Base-by-base conservation (phyloP, 2,113 vertebrate species). In the Australoheros scitulus region DNA sequence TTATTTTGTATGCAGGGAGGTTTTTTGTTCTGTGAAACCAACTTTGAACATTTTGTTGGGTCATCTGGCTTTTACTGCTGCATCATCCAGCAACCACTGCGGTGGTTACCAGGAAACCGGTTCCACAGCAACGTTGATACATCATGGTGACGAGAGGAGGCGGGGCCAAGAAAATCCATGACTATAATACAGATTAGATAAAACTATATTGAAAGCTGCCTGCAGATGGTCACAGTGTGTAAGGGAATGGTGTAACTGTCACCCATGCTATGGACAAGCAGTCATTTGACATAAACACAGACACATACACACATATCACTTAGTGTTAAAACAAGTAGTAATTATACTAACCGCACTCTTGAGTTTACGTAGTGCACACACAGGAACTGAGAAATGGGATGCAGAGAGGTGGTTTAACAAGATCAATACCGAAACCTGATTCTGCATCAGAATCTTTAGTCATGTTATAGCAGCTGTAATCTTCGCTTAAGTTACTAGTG, bases 21-120 rank as follows among this genome's bases (percentile, higher is more conserved):
- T 41, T 36, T 41, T 20, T 1, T 59, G 38, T 74, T 65, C 64
- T 1, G 41, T 6, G 7, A 14, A 24, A 36, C 43, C 11, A 60
- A 34, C 32, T 59, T 50, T 32, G 7, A 80, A 83, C 52, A 64
- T 63, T 47, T 63, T 36, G 15, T 55, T 26, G 11, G 64, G 50
- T 82, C 85, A 78, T 36, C 58, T 17, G 75, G 41, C 58, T 55
- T 55, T 22, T 79, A 59, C 81, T 9, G 15, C 79, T 29, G 43
- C 68, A 79, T 87, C 72, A 84, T 70, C 52, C 63, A 55, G 83
- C 86, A 82, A 63, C 61, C 4, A 2, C 83, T 34, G 20, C 47
- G 50, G 88, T 84, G 63, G 93, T 91, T 88, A 88, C 88, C 83
- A 87, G 86, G 91, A 74, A 89, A 92, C 79, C 14, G 61, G 43